phyloP scores from a whole-genome alignment of 1,140 invertebrate species.

The Bilobella aurantiaca region DNA sequence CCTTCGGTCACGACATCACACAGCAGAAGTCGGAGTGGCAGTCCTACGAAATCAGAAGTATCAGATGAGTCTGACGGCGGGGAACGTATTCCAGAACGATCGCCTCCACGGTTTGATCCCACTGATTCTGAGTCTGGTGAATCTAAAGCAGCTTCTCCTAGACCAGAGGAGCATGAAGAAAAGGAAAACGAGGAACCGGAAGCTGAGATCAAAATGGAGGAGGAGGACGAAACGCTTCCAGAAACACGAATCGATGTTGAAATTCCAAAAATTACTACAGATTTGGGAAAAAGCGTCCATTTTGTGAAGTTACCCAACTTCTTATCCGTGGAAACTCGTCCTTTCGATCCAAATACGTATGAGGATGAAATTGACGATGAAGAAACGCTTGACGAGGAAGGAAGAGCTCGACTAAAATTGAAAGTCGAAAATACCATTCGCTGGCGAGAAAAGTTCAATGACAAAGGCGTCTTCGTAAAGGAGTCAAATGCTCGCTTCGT shows the following conservation, averaged over 20 bases:
- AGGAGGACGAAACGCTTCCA: constrained; percentile 64
- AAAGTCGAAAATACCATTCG: constrained; percentile 97
- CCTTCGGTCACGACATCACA: too few relatives aligned
- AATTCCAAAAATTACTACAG: constrained; percentile 86
- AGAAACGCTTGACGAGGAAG: constrained; percentile 95
- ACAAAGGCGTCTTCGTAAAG: constrained; percentile 68
- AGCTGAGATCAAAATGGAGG: constrained; percentile 42
- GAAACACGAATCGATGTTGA: constrained; percentile 93
- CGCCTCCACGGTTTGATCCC: not conserved
- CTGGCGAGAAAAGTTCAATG: constrained; percentile 79
- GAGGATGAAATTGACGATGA: constrained; percentile 99
- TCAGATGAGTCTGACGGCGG: too few relatives aligned
- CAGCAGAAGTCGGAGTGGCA: too few relatives aligned
- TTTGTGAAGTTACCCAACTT: constrained; percentile 93
- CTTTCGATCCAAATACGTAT: constrained; percentile 88
- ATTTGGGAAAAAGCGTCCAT: constrained; percentile 81
- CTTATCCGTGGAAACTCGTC: constrained; percentile 79
- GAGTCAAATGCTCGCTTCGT: constrained; percentile 95
- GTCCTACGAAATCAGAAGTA: too few relatives aligned
- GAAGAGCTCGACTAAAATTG: constrained; percentile 75
- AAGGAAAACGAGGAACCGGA: constrained; percentile 34
- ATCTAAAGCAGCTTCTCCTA: not conserved
- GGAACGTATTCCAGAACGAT: not conserved
- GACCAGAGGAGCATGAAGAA: constrained; percentile 13
- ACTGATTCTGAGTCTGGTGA: not conserved